These are phyloP conservation scores for Volucella zonaria DNA, from an alignment of 2,888 invertebrate species.

Conservation along the genomic window DNA sequence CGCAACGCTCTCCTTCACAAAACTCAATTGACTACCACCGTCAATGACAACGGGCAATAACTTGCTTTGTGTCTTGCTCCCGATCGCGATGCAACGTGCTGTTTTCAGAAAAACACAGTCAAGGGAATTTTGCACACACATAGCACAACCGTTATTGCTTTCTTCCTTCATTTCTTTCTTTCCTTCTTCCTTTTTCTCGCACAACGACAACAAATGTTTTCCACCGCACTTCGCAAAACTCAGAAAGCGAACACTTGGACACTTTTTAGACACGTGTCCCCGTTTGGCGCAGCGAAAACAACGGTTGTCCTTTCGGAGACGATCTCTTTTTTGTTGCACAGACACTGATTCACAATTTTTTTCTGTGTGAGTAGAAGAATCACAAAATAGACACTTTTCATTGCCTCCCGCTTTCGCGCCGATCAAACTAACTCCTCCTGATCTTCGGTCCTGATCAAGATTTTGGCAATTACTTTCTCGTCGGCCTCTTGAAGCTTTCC, in stretches of 20 bases:
- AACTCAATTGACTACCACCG: conserved; percentile 30
- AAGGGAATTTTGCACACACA: conserved; percentile 20
- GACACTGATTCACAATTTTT: conserved; percentile 31
- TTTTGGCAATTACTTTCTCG: conserved; percentile 28
- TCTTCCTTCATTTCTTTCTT: too few relatives aligned
- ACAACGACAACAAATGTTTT: conserved; percentile 26
- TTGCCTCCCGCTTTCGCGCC: neutral
- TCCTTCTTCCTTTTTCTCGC: conserved; percentile 19
- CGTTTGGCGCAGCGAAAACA: conserved; percentile 39
- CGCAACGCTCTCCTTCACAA: conserved; percentile 16
- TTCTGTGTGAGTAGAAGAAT: conserved; percentile 18
- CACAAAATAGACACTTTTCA: conserved; percentile 8
- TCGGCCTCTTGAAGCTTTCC: conserved; percentile 33
- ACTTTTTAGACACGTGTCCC: conserved; percentile 30
- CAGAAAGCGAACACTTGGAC: conserved; percentile 4
- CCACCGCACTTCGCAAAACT: conserved; percentile 22
- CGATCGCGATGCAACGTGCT: conserved; percentile 17
- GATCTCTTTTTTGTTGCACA: conserved; percentile 31
- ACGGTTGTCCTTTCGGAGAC: conserved; percentile 19
- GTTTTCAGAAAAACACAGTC: conserved; percentile 37
- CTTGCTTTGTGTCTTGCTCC: conserved; percentile 12
- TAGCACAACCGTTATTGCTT: neutral
- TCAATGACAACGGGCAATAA: conserved; percentile 35
- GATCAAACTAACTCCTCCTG: conserved; percentile 23
- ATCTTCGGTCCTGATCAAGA: conserved; percentile 19